These are phyloP conservation scores for Artemia franciscana DNA, from an alignment of 1,140 invertebrate genomes.

Conservation along the genomic window DNA sequence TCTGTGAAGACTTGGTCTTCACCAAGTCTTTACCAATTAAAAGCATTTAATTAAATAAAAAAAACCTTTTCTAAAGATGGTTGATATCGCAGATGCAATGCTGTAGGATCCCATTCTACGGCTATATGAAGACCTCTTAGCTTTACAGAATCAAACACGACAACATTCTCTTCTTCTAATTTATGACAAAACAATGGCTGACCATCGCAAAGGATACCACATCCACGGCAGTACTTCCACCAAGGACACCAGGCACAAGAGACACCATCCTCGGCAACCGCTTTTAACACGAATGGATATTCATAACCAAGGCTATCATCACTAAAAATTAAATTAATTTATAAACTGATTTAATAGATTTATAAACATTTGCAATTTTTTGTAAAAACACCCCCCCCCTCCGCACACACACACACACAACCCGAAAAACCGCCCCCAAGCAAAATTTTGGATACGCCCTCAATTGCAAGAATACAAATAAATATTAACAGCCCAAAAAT, in stretches of 20 bases:
- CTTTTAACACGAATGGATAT: constrained; percentile 60
- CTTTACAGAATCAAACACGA: constrained; percentile 14
- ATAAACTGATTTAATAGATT: no score
- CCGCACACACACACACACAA: no score
- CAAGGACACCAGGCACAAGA: constrained; percentile 58
- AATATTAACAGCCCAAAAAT: no score
- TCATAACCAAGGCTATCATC: constrained; percentile 71
- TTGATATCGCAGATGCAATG: constrained; percentile 65
- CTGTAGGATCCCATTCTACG: constrained; percentile 73
- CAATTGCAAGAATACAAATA: no score
- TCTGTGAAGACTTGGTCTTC: not conserved
- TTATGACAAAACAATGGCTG: constrained; percentile 12
- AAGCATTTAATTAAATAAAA: no score
- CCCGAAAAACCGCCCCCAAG: no score
- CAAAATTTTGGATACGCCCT: no score
- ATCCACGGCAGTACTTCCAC: constrained; percentile 63
- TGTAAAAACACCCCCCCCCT: no score
- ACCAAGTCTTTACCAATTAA: no score
- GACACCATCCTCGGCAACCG: constrained; percentile 38
- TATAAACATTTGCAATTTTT: no score
- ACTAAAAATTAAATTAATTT: constrained; percentile 26
- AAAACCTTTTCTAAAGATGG: constrained; percentile 51
- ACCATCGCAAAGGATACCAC: constrained; percentile 42
- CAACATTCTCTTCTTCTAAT: not conserved
- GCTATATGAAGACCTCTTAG: constrained; percentile 32